A percentile compares a stretch with the other conserved stretches of the same genome.
Evolutionary conservation across 1,140 invertebrate species (phyloP).

Genomic region (Drosophila funebris): DNA sequence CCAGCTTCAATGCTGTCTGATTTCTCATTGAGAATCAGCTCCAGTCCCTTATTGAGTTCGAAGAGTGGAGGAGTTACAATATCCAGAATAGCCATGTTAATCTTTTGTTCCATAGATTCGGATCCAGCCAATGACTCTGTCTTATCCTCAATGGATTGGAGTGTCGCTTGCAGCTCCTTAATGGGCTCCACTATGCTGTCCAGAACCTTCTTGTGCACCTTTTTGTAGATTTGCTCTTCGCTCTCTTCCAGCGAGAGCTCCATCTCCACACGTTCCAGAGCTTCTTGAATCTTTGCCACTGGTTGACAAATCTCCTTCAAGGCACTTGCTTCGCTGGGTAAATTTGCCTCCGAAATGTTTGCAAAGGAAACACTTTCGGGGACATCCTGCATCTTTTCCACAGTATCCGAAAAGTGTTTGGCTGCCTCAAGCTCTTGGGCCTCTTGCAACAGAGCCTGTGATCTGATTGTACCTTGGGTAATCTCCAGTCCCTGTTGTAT

Average conservation of each 20-base stretch:
- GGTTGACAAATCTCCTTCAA: constrained; percentile 80
- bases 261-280: constrained; percentile 83
- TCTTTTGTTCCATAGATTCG: constrained; percentile 84
- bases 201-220: constrained; percentile 83
- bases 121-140: constrained; percentile 80
- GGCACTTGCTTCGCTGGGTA: constrained; percentile 83
- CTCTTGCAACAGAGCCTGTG: constrained; percentile 84
- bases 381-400: constrained; percentile 83
- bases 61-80: constrained; percentile 84
- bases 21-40: constrained; percentile 77
- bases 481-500: constrained; percentile 84
- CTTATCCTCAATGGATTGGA: constrained; percentile 83
- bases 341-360: constrained; percentile 84
- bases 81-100: constrained; percentile 85
- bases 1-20: constrained; percentile 68
- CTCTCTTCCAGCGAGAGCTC: constrained; percentile 82
- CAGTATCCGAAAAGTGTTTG: constrained; percentile 79
- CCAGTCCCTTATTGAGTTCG: constrained; percentile 84
- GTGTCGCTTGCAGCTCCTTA: constrained; percentile 81
- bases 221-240: constrained; percentile 75
- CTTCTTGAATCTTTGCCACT: constrained; percentile 83
- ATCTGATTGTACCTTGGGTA: constrained; percentile 85
- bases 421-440: constrained; percentile 84
- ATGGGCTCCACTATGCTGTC: constrained; percentile 84
- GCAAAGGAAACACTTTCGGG: constrained; percentile 84